Evolutionary conservation across 2,797 vertebrate species (phyloP).

Genomic region (Hylomyscus alleni): DNA sequence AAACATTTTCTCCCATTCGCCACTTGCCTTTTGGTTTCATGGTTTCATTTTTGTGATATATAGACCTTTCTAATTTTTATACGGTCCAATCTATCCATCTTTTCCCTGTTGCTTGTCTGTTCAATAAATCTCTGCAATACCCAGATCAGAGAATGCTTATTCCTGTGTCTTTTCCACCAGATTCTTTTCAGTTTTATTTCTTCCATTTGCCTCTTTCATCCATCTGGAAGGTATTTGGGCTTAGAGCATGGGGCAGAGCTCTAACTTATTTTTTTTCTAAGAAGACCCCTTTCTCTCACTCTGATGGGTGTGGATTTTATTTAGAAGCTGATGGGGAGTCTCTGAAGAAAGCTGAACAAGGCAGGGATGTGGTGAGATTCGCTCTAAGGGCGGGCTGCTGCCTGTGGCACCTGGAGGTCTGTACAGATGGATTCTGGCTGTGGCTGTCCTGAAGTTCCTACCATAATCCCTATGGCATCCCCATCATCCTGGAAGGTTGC

Average conservation of each 20-base stretch:
- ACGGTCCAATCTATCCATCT: constrained; percentile 22
- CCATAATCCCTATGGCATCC: background rate
- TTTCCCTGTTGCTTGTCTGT: constrained; percentile 27
- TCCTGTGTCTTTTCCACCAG: background rate
- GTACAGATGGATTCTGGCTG: constrained; percentile 25
- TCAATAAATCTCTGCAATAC: constrained; percentile 73
- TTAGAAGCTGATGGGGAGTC: constrained; percentile 57
- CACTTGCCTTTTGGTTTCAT: constrained; percentile 42
- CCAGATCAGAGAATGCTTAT: constrained; percentile 63
- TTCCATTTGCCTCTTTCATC: constrained; percentile 77
- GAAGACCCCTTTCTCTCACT: constrained; percentile 77
- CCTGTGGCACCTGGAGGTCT: background rate
- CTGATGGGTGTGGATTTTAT: constrained; percentile 74
- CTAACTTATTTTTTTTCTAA: constrained; percentile 62
- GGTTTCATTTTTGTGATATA: constrained; percentile 49
- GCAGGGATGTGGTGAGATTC: background rate
- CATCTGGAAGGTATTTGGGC: constrained; percentile 84
- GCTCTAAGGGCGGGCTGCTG: background rate
- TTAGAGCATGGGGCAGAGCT: constrained; percentile 76
- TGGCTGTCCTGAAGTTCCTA: constrained; percentile 6
- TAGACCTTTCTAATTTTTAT: constrained; percentile 58
- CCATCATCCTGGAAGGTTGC: constrained; percentile 43
- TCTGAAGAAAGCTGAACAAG: background rate
- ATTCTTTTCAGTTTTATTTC: constrained; percentile 74
- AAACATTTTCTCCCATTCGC: constrained; percentile 31